Base-by-base conservation (phyloP, 2,113 vertebrate genomes). In the Cebus imitator region DNA sequence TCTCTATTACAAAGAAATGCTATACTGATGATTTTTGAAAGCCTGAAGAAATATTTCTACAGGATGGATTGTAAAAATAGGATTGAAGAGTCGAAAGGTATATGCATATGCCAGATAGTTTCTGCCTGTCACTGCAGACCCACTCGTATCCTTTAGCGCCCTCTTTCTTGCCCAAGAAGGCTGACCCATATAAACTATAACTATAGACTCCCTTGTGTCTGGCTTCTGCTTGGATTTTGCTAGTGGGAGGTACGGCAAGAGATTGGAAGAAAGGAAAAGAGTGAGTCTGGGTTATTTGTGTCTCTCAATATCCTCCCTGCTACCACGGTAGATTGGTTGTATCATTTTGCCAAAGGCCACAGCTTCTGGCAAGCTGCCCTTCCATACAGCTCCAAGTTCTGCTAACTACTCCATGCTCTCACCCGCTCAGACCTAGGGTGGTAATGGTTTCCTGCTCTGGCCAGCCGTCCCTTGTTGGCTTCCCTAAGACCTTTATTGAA, bases 11-110 rank as follows among this genome's bases (percentile, higher is more conserved):
- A 48, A 94, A 87, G 48, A 85, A 83, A 90, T 55, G 4, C 55
- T 90, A 68, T 48, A 17, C 37, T 87, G 58, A 92, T 92, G 75
- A 92, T 76, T 30, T 87, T 79, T 88, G 48, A 85, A 91, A 93
- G 48, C 4, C 27, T 85, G 0, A n/a, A 57, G 37, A 17, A 80
- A 61, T 64, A 78, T 55, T 66, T 73, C 35, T 86, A 81, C 45
- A 73, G 83, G 81, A 85, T 76, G 6, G 11, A 88, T 40, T 89
- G 37, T 76, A 45, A 89, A 90, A 94, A 73, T 55, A 93, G 30
- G 13, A 58, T 75, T 66, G 13, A 37, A 73, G 18, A 81, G 12
- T 80, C 57, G 76, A 52, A 79, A 88, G 2, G 37, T 25, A 48
- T 50, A 72, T 43, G 35, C 9, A 18, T 48, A 21, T 78, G 13